Evolutionary conservation across 1,140 invertebrate genomes (phyloP).

Genomic region (Drosophila baimaii): DNA sequence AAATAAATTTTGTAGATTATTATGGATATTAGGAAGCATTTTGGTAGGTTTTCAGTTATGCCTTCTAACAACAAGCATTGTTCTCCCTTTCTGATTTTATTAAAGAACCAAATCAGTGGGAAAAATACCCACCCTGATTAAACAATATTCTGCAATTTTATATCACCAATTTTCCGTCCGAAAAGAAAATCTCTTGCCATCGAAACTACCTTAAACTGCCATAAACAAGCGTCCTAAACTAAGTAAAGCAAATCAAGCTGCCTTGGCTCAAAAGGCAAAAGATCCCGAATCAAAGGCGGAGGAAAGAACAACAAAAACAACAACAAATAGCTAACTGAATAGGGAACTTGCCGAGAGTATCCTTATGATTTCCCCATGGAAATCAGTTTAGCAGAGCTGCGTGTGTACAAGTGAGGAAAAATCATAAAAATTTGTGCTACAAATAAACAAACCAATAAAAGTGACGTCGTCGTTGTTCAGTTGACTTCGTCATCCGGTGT

Average conservation of each 20-base stretch:
- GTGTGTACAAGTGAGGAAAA: slow-evolving; percentile 32
- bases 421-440: slow-evolving; percentile 75
- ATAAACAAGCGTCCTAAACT: slow-evolving; percentile 21
- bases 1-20: too few relatives aligned
- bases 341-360: slow-evolving; percentile 42
- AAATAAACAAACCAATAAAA: slow-evolving; percentile 71
- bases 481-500: slow-evolving; percentile 15
- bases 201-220: slow-evolving; percentile 2
- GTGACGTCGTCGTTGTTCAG: slow-evolving; percentile 41
- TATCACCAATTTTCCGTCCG: neutral
- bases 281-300: slow-evolving; percentile 39
- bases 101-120: too few relatives aligned
- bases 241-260: slow-evolving; percentile 34
- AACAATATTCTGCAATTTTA: neutral
- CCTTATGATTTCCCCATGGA: slow-evolving; percentile 74
- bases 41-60: too few relatives aligned
- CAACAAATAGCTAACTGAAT: slow-evolving; percentile 38
- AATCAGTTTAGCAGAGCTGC: slow-evolving; percentile 73
- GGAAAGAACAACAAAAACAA: too few relatives aligned
- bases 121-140: neutral
- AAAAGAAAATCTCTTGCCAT: neutral
- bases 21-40: too few relatives aligned
- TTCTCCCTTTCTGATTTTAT: too few relatives aligned
- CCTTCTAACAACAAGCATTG: too few relatives aligned
- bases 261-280: slow-evolving; percentile 19